Percentiles rank a stretch among this genome's conserved stretches.
phyloP scores from a whole-genome alignment of 2,113 vertebrate genomes.

The Tragelaphus imberbis region DNA sequence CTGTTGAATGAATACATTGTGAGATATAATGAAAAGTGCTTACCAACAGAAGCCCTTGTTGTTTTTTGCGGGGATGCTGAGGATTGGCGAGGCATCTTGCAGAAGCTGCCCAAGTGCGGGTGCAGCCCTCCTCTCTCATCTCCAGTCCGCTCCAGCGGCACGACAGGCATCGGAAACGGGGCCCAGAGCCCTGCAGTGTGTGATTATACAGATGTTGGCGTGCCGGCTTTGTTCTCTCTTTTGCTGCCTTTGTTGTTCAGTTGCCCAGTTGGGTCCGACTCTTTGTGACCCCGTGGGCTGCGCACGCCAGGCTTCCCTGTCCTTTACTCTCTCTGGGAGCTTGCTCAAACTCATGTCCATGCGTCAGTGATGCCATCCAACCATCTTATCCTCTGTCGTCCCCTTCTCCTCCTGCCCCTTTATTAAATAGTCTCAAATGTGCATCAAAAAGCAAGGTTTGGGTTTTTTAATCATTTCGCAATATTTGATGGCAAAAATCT shows the following conservation, averaged over 20 bases:
- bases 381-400: not conserved
- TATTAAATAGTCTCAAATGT: not conserved
- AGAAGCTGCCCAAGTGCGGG: accelerated
- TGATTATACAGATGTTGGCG: accelerated
- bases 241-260: not conserved
- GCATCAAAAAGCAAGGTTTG: not conserved
- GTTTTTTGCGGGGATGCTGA: too few relatives aligned
- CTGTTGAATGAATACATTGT: not conserved
- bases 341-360: not conserved
- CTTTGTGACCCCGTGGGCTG: not conserved
- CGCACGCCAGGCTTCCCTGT: not conserved
- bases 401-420: not conserved
- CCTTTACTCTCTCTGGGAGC: accelerated
- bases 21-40: not conserved
- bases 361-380: not conserved
- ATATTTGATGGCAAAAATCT: not conserved
- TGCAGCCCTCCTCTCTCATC: not conserved
- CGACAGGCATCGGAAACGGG: not conserved
- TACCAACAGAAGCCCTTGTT: not conserved
- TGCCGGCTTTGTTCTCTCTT: not conserved
- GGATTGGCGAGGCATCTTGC: accelerated
- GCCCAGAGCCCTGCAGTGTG: accelerated
- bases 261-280: not conserved
- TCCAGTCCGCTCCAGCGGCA: accelerated
- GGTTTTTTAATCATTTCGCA: not conserved